These are phyloP conservation scores for Platichthys stellatus DNA, from an alignment of 2,113 vertebrate species.

Conservation along the genomic window DNA sequence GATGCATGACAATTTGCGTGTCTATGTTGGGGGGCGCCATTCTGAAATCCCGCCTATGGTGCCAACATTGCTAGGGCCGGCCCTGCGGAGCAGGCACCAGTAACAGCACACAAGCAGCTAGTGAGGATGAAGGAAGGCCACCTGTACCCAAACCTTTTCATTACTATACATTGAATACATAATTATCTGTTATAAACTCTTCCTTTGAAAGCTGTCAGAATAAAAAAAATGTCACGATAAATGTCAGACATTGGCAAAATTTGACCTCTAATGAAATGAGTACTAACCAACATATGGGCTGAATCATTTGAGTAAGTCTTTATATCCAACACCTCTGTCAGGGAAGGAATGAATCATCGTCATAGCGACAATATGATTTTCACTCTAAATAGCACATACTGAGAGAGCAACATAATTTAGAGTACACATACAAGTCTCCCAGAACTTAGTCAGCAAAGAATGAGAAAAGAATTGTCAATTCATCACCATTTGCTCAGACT, in stretches of 20 bases:
- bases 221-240: conserved; percentile 2
- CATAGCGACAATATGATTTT: conserved; percentile 44
- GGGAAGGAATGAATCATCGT: conserved; percentile 68
- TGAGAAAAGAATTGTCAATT: background rate
- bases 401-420: conserved; percentile 7
- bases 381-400: conserved; percentile 42
- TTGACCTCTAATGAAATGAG: conserved; percentile 9
- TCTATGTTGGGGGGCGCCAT: no score
- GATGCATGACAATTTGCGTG: no score
- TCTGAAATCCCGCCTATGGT: no score
- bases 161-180: background rate
- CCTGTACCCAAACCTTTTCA: background rate
- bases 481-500: background rate
- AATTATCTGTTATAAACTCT: no score
- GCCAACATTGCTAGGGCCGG: no score
- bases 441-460: conserved; percentile 33
- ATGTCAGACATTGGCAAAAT: background rate
- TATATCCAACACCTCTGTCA: conserved; percentile 11
- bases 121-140: no score
- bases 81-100: no score
- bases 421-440: background rate
- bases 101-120: no score
- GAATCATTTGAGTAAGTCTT: conserved; percentile 40
- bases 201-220: background rate
- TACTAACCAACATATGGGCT: background rate